Evolutionary conservation across 2,113 vertebrate species (phyloP).

Genomic region (Pipa parva): DNA sequence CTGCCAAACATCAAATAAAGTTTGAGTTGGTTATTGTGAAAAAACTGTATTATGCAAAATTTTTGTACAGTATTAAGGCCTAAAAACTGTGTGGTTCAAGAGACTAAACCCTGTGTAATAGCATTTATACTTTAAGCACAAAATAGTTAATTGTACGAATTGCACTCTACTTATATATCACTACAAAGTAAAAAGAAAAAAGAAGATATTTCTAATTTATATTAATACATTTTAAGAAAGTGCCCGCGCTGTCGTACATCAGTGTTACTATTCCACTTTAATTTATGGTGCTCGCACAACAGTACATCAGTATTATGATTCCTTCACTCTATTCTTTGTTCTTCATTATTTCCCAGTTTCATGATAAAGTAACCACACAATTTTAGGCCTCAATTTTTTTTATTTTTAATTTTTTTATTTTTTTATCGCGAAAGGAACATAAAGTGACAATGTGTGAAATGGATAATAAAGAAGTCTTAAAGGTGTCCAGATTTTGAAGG

Average conservation of each 20-base stretch:
- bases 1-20: conserved; percentile 77
- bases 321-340: conserved; percentile 78
- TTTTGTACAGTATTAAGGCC: conserved; percentile 99
- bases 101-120: conserved; percentile 98
- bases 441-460: conserved; percentile 90
- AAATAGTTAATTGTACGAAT: conserved; percentile 99
- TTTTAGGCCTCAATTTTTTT: conserved; percentile 83
- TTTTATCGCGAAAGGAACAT: conserved; percentile 81
- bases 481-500: conserved; percentile 85
- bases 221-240: conserved; percentile 93
- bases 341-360: conserved; percentile 74
- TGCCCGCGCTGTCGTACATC: conserved; percentile 83
- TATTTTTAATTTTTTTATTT: conserved; percentile 55
- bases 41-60: conserved; percentile 99
- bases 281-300: conserved; percentile 87
- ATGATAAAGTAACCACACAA: conserved; percentile 92
- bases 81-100: conserved; percentile 99
- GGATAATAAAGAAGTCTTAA: conserved; percentile 87
- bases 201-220: conserved; percentile 98
- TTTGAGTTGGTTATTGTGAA: conserved; percentile 86
- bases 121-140: conserved; percentile 99
- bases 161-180: conserved; percentile 99
- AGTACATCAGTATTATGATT: conserved; percentile 84
- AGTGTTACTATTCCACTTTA: conserved; percentile 77
- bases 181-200: conserved; percentile 90